Evolutionary conservation across 2,797 vertebrate species (phyloP).

Genomic region (Melanotaenia nigrans): DNA sequence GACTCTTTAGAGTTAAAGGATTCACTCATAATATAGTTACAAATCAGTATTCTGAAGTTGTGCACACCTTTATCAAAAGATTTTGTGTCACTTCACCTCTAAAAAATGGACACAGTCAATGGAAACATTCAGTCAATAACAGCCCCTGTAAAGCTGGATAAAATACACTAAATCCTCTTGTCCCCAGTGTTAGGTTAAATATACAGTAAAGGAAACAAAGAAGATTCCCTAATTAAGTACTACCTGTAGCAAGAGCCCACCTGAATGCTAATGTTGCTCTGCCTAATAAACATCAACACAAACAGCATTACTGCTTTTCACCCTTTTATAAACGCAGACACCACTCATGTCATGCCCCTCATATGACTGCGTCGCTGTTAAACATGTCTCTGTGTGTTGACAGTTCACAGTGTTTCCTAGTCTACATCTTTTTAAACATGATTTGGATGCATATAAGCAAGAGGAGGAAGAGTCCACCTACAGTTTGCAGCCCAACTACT

Average conservation of each 20-base stretch:
- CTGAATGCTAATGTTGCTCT: neutral
- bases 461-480: neutral
- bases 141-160: neutral
- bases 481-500: neutral
- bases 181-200: neutral
- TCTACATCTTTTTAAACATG: neutral
- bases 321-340: no score
- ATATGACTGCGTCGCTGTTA: no score
- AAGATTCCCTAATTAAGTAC: no score
- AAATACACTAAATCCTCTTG: neutral
- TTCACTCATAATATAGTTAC: neutral
- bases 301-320: no score
- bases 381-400: no score
- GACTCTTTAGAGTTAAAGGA: neutral
- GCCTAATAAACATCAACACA: neutral
- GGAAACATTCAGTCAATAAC: neutral
- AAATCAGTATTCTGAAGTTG: neutral
- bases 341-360: no score
- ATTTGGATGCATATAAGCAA: neutral
- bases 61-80: neutral
- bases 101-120: neutral
- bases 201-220: neutral
- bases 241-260: neutral
- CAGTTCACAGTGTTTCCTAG: neutral
- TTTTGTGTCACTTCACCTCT: neutral